Base-by-base conservation (phyloP, 2,888 invertebrate genomes). In the Diaprepes abbreviatus region DNA sequence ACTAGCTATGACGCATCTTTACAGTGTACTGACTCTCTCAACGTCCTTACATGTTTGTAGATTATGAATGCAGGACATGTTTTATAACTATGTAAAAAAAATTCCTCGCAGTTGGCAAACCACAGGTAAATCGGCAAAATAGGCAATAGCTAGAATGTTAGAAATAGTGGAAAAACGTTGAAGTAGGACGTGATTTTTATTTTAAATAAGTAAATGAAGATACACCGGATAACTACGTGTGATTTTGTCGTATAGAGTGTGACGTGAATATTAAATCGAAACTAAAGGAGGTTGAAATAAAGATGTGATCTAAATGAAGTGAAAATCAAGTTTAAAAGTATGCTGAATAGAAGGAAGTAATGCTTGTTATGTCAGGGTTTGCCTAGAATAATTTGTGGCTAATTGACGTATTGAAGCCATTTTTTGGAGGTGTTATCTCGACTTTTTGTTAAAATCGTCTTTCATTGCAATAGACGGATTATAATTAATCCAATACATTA, bases 171-270 rank as follows among this genome's bases (percentile, higher is more conserved):
- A 31, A 31, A 50, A 50, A 58, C 66, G 36, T 50, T 66, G 43
- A 14, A 33, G 28, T 48, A 14, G 28, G 19, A 48, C 58, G 66
- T 66, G 66, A 58, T 28, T 66, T 35, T 40, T 38, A 59, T 59
- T 16, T 48, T 10, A 50, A 66, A 35, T 4, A 6, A 16, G 19
- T 33, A 21, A 59, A 50, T 66, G 9, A 36, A 38, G 55, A 55
- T 54, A 55, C 55, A 14, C 33, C 35, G 35, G 57, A 33, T 45
- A 57, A 65, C 66, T 50, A 58, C 38, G 58, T 58, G 65, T 24
- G 38, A 59, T 59, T 52, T 66, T 40, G 58, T 12, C 62, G 36
- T 66, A 31, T 38, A 50, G 48, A 28, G 14, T 16, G 48, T 50
- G 24, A 14, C 14, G 2, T 50, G 48, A 50, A 50, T 50, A 28